These are phyloP conservation scores for Trachelus iudaicus DNA, from an alignment of 2,888 invertebrate species.

Conservation along the genomic window DNA sequence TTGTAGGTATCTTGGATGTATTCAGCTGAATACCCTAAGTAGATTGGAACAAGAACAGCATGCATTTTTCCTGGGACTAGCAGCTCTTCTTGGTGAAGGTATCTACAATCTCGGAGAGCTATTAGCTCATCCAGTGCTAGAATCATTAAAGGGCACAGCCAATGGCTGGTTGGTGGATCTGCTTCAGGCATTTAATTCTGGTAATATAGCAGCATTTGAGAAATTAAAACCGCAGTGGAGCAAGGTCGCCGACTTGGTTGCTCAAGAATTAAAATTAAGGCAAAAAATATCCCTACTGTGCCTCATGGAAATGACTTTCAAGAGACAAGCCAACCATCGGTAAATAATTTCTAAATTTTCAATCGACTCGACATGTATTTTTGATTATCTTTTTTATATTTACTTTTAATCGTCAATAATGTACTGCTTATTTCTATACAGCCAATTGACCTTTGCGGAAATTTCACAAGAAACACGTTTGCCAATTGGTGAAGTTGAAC, in stretches of 20 bases:
- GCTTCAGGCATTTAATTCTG: constrained; percentile 86
- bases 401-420: background rate
- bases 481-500: constrained; percentile 88
- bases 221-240: constrained; percentile 80
- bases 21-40: constrained; percentile 75
- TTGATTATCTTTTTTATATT: background rate
- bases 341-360: constrained; percentile 23
- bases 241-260: constrained; percentile 83
- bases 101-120: constrained; percentile 98
- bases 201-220: constrained; percentile 80
- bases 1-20: constrained; percentile 77
- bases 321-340: constrained; percentile 87
- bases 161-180: constrained; percentile 91
- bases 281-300: constrained; percentile 96
- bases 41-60: constrained; percentile 77
- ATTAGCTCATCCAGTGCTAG: constrained; percentile 93
- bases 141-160: constrained; percentile 81
- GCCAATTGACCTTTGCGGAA: constrained; percentile 88
- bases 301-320: constrained; percentile 99
- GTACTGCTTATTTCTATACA: constrained; percentile 29
- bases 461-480: constrained; percentile 89
- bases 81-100: constrained; percentile 92
- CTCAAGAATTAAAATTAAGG: constrained; percentile 82
- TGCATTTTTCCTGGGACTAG: constrained; percentile 92
- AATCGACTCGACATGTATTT: constrained; percentile 7